Evolutionary conservation across 2,113 vertebrate genomes (phyloP).

Genomic region (Paracanthobrama guichenoti): DNA sequence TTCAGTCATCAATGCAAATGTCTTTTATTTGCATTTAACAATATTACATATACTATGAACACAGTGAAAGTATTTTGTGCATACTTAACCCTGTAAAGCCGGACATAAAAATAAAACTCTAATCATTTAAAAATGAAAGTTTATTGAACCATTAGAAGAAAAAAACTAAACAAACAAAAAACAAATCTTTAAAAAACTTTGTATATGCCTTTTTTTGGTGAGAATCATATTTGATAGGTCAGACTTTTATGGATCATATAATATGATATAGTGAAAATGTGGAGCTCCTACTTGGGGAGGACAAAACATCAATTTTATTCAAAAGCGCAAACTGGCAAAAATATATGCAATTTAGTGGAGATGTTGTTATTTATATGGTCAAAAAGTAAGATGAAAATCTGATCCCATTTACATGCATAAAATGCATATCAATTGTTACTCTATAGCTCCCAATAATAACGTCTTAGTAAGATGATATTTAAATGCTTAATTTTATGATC

Average conservation of each 20-base stretch:
- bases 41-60: neutral
- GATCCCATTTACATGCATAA: neutral
- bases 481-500: neutral
- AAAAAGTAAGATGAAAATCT: too few relatives aligned
- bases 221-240: neutral
- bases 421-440: neutral
- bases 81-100: neutral
- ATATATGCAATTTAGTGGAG: too few relatives aligned
- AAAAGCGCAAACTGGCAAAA: too few relatives aligned
- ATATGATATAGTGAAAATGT: neutral
- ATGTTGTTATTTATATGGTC: too few relatives aligned
- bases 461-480: too few relatives aligned
- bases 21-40: neutral
- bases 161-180: too few relatives aligned
- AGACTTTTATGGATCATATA: neutral
- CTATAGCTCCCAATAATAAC: neutral
- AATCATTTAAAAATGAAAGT: neutral
- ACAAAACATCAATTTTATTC: too few relatives aligned
- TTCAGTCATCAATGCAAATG: neutral
- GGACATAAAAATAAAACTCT: neutral
- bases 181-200: neutral
- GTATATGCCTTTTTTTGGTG: neutral
- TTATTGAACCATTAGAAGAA: neutral
- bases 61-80: neutral
- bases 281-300: neutral